These are phyloP conservation scores for Pterois miles DNA, from an alignment of 2,797 vertebrate genomes.

Conservation along the genomic window DNA sequence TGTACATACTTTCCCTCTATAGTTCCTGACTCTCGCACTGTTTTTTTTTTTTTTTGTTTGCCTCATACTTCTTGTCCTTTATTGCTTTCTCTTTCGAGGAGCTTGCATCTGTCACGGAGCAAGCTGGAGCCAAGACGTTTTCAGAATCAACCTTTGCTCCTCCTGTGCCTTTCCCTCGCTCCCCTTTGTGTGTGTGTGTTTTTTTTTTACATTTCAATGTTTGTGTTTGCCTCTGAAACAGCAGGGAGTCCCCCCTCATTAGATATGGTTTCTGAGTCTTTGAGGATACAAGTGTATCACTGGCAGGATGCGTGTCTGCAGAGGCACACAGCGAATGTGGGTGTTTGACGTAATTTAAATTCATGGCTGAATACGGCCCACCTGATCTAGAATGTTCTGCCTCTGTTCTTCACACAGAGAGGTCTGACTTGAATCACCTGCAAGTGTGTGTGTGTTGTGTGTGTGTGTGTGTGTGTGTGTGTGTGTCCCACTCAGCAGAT, in stretches of 20 bases:
- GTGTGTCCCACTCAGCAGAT: constrained; percentile 72
- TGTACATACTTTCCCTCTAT: neutral
- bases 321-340: constrained; percentile 54
- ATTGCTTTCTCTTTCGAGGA: constrained; percentile 41
- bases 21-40: neutral
- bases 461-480: constrained; percentile 23
- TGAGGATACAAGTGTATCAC: constrained; percentile 60
- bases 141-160: constrained; percentile 51
- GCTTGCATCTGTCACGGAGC: constrained; percentile 18
- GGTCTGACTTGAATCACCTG: constrained; percentile 68
- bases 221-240: constrained; percentile 62
- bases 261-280: constrained; percentile 53
- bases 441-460: constrained; percentile 1
- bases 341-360: constrained; percentile 72
- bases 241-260: constrained; percentile 66
- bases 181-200: constrained; percentile 12
- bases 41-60: constrained; percentile 34
- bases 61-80: constrained; percentile 11
- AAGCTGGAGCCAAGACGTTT: constrained; percentile 24
- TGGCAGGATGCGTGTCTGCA: constrained; percentile 58
- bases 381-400: constrained; percentile 73
- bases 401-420: constrained; percentile 54
- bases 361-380: constrained; percentile 62
- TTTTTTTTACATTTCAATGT: constrained; percentile 40
- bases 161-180: constrained; percentile 3